Base-by-base conservation (phyloP, 1,140 invertebrate species). In the Antheraea pernyi region DNA sequence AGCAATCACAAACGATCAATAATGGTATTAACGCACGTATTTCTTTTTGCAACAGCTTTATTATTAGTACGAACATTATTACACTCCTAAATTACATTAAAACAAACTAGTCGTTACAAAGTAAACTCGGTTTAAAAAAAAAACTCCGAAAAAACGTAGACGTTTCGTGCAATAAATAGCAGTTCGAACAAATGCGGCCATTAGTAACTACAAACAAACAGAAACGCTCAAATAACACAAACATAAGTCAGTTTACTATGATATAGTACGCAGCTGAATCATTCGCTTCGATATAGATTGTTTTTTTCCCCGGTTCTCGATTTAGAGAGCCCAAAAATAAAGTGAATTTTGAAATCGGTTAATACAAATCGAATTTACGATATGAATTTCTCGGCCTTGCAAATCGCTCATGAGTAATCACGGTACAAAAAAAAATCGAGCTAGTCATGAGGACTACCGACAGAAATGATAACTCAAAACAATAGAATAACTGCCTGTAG, bases 111-210 rank as follows among this genome's bases (percentile, higher is more conserved):
- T 53, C 16, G 6, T 53, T 53, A 53, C 46, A n/a, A 53, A 53
- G 11, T 53, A 53, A 53, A 42, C 39, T 9, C 39, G 39, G 39
- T 4, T 42, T 42, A 42, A 42, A 42, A 42, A 39, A 42, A 7
- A 42, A 53, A 13, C 4, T 6, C 11, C 46, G 46, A 13, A 53
- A 53, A 16, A 53, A 53, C 16, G 46, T 53, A 53, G 46, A 53
- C 46, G 16, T 53, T 10, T 3, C 46, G 46, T 48, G 7, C 46
- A 53, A 53, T 53, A 53, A 53, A 53, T 53, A 13, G 9, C 13
- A 53, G 46, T 16, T 53, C 46, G 46, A 53, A 53, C 46, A 53
- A 53, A 53, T 53, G 46, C 46, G 46, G 46, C 46, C 46, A 53
- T 53, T 53, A 53, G 46, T 53, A 53, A 53, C 11, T 2, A 53